Conservation (phyloP, 1,140 invertebrate genomes). For the Diorhabda sublineata region DNA sequence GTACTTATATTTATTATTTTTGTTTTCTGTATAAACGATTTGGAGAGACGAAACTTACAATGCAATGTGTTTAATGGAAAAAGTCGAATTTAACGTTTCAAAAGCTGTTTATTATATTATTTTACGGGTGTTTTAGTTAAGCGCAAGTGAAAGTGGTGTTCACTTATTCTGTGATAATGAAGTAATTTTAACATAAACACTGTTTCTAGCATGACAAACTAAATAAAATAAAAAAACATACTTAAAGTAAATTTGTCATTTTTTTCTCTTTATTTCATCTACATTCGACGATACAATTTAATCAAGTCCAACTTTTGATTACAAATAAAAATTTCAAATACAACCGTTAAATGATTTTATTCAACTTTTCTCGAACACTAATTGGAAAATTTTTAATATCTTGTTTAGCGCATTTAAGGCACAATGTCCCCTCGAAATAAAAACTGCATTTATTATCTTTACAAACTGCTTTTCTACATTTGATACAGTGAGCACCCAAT, state of each 20-base stretch:
- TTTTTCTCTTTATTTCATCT: too few relatives aligned
- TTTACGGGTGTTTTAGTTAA: slow-evolving; percentile 46
- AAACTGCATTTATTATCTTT: slow-evolving; percentile 71
- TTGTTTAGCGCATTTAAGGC: slow-evolving; percentile 61
- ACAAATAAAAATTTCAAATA: background rate
- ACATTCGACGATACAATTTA: too few relatives aligned
- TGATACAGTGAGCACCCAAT: slow-evolving; percentile 67
- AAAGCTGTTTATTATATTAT: slow-evolving; percentile 36
- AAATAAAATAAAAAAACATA: slow-evolving; percentile 35
- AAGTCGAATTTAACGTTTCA: slow-evolving; percentile 39
- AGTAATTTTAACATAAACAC: slow-evolving; percentile 46
- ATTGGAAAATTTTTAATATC: slow-evolving; percentile 61
- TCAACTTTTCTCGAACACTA: slow-evolving; percentile 39
- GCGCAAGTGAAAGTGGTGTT: slow-evolving; percentile 44
- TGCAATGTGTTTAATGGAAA: slow-evolving; percentile 6
- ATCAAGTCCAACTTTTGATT: too few relatives aligned
- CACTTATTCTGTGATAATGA: slow-evolving; percentile 48
- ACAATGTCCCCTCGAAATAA: slow-evolving; percentile 71
- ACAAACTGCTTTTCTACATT: slow-evolving; percentile 67
- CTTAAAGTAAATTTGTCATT: too few relatives aligned
- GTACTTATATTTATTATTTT: too few relatives aligned
- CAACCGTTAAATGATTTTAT: slow-evolving; percentile 31
- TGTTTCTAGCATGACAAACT: slow-evolving; percentile 48
- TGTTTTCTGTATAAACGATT: too few relatives aligned
- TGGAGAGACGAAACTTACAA: background rate